phyloP scores from a whole-genome alignment of 2,113 vertebrate genomes.

The Leptobrachium ailaonicum region DNA sequence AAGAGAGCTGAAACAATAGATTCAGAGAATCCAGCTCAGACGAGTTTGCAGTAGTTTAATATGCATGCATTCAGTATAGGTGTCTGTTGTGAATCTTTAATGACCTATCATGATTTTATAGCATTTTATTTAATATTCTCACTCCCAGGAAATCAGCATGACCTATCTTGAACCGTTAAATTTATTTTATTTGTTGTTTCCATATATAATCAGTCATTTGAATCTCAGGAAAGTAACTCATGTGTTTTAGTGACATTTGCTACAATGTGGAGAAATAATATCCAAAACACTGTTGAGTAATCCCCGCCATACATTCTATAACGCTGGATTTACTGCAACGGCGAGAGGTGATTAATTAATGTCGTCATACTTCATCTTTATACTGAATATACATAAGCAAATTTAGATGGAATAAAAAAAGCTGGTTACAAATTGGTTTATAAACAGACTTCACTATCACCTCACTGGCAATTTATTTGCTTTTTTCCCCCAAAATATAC shows the following conservation, averaged over 20 bases:
- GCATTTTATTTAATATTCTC: background rate
- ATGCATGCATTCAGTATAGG: too few species aligned
- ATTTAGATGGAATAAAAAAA: background rate
- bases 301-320: conserved; percentile 41
- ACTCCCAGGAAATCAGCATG: background rate
- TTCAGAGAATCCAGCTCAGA: too few species aligned
- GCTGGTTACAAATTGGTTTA: background rate
- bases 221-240: conserved; percentile 22
- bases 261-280: conserved; percentile 33
- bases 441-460: background rate
- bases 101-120: background rate
- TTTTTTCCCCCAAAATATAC: background rate
- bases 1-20: too few species aligned
- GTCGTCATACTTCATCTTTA: conserved; percentile 26
- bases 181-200: background rate
- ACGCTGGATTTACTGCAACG: conserved; percentile 33
- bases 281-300: conserved; percentile 32
- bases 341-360: conserved; percentile 15
- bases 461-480: conserved; percentile 1
- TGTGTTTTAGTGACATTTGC: conserved; percentile 19
- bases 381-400: background rate
- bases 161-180: background rate
- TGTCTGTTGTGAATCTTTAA: background rate
- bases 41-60: too few species aligned
- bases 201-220: conserved; percentile 1